Evolutionary conservation across 2,113 vertebrate species (phyloP), one percentile per base, ranked within the genome.

Genomic region (Seriola rivoliana): DNA sequence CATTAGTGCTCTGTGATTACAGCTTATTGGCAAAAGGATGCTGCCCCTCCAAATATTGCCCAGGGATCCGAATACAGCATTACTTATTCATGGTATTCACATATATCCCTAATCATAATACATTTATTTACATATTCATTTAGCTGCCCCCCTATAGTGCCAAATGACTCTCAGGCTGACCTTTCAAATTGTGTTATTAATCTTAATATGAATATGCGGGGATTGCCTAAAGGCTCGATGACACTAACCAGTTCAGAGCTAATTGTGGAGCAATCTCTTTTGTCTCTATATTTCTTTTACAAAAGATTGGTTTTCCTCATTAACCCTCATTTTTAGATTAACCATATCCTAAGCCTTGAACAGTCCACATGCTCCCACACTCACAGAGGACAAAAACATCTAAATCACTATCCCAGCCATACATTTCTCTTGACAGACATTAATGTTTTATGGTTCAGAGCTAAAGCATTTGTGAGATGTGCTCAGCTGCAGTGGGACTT

Each of bases 1-100:
- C 78, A 92, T 93, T 92, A 87, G 80, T 44, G 32, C 23, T 34
- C 72, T 85, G 76, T 85, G 82, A 91, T 90, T 83, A 83, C 65
- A 70, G 75, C 34, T 78, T 71, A 84, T 86, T 86, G 85, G 78
- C 25, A 25, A 72, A 63, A 82, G 69, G 73, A 88, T 38, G 71
- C 19, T 0, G 10, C 73, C 75, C 67, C 70, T 86, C 81, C 75
- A 86, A 75, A 83, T 77, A 76, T 79, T 34, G 67, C 87, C 85
- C 68, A 32, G 80, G 79, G 85, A 85, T 75, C 34, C 69, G 52
- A 84, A 87, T 50, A 40, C 42, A 67, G 23, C 68, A 88, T 91
- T 82, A 78, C 23, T 78, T 80, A 92, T 91, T 85, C 78, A 88
- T 86, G 62, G 6, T 71, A 73, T 80, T 87, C 88, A 77, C 59